Percentiles rank a stretch among this genome's conserved stretches.
These are phyloP conservation scores for Plectrocnemia conspersa DNA, from an alignment of 1,140 invertebrate genomes.

Conservation along the genomic window DNA sequence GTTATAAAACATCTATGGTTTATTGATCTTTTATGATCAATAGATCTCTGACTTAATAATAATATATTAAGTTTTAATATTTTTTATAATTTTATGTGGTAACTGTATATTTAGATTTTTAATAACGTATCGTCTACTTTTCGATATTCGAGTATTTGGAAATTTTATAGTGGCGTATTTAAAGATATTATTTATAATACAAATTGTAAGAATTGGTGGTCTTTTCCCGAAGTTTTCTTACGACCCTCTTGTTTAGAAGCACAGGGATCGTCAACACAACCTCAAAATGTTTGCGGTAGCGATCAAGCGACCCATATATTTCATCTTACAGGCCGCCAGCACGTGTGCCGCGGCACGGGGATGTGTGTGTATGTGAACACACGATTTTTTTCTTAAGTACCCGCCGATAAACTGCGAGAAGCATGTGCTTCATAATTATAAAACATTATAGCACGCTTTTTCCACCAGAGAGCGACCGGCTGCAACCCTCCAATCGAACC, in stretches of 20 bases:
- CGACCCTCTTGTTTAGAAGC: background rate
- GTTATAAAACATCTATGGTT: too few relatives aligned
- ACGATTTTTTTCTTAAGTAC: constrained; percentile 31
- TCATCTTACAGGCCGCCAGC: constrained; percentile 19
- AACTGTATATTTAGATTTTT: too few relatives aligned
- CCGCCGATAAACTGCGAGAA: constrained; percentile 32
- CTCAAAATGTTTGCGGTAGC: constrained; percentile 35
- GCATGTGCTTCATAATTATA: constrained; percentile 33
- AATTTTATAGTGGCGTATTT: too few relatives aligned
- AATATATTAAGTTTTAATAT: too few relatives aligned
- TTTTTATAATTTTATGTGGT: too few relatives aligned
- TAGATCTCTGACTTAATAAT: too few relatives aligned
- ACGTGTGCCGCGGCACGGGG: constrained; percentile 17
- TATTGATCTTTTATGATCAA: too few relatives aligned
- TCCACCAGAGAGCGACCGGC: constrained; percentile 12
- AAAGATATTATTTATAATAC: too few relatives aligned
- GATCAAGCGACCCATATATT: constrained; percentile 34
- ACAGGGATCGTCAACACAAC: constrained; percentile 4
- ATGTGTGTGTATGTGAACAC: constrained; percentile 8
- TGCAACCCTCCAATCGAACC: constrained; percentile 11
- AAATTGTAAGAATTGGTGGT: too few relatives aligned
- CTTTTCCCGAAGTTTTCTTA: too few relatives aligned
- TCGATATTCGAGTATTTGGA: too few relatives aligned
- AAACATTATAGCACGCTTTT: constrained; percentile 19
- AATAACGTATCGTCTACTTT: too few relatives aligned